Percentiles rank a stretch among this genome's conserved stretches.
phyloP scores from a whole-genome alignment of 2,113 vertebrate species.

The Callochromis pleurospilus region DNA sequence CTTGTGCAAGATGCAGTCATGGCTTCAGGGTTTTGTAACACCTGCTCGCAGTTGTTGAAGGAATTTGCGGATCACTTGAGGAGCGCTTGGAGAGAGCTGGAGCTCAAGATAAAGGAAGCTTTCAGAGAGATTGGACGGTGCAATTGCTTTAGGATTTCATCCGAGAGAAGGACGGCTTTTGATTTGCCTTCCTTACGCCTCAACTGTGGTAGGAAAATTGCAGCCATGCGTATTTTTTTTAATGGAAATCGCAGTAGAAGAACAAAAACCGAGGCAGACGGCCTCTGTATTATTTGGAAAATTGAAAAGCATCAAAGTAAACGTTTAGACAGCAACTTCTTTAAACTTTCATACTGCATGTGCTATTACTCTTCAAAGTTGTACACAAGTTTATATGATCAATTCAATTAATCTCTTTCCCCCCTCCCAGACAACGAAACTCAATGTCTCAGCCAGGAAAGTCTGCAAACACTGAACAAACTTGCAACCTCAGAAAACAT shows the following conservation, averaged over 20 bases:
- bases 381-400: not conserved
- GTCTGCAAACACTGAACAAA: conserved; percentile 63
- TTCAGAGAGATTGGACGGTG: conserved; percentile 55
- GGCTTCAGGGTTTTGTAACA: conserved; percentile 66
- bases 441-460: conserved; percentile 41
- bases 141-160: conserved; percentile 31
- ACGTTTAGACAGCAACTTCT: not conserved
- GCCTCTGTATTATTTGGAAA: not conserved
- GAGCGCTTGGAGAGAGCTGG: conserved; percentile 41
- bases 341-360: not conserved
- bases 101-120: conserved; percentile 49
- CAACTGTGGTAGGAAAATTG: conserved; percentile 58
- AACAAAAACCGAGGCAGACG: not conserved
- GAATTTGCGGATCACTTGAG: conserved; percentile 48
- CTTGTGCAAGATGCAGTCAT: not conserved
- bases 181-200: conserved; percentile 43
- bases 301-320: not conserved
- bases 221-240: not conserved
- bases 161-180: conserved; percentile 15
- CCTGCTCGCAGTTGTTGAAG: conserved; percentile 59
- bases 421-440: not conserved
- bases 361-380: not conserved
- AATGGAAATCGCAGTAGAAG: not conserved
- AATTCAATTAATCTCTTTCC: not conserved
- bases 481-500: conserved; percentile 71